Percentiles rank a stretch among this genome's conserved stretches.
These are phyloP conservation scores for Orestias chungarensis DNA, from an alignment of 2,797 vertebrate species.

Conservation along the genomic window DNA sequence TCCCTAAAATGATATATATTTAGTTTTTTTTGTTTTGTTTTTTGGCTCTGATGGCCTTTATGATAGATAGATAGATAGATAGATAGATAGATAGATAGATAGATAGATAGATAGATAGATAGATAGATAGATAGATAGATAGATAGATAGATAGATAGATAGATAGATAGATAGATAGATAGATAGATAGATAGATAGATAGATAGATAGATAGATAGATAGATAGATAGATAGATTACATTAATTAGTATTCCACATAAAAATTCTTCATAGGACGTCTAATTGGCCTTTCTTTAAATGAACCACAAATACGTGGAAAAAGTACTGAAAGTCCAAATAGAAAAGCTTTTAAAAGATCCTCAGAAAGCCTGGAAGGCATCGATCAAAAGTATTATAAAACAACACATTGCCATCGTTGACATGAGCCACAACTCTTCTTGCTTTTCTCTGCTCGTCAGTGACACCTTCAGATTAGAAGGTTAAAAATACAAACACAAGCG, in stretches of 20 bases:
- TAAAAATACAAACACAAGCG: neutral
- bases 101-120: too few relatives aligned
- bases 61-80: too few relatives aligned
- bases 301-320: neutral
- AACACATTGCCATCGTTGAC: neutral
- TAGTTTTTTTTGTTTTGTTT: too few relatives aligned
- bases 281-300: neutral
- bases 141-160: too few relatives aligned
- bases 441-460: neutral
- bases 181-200: too few relatives aligned
- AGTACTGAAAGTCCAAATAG: neutral
- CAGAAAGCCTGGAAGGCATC: neutral
- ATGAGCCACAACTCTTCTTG: neutral
- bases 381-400: neutral
- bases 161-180: too few relatives aligned
- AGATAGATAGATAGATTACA: neutral
- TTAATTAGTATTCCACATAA: neutral
- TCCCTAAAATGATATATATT: too few relatives aligned
- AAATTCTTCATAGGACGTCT: neutral
- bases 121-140: too few relatives aligned
- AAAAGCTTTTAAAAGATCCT: neutral
- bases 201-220: neutral
- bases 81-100: too few relatives aligned
- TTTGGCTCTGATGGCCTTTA: too few relatives aligned
- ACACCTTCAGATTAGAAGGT: neutral